These are phyloP conservation scores for Pachycephus smyrnensis DNA, from an alignment of 2,888 invertebrate genomes.

Conservation along the genomic window DNA sequence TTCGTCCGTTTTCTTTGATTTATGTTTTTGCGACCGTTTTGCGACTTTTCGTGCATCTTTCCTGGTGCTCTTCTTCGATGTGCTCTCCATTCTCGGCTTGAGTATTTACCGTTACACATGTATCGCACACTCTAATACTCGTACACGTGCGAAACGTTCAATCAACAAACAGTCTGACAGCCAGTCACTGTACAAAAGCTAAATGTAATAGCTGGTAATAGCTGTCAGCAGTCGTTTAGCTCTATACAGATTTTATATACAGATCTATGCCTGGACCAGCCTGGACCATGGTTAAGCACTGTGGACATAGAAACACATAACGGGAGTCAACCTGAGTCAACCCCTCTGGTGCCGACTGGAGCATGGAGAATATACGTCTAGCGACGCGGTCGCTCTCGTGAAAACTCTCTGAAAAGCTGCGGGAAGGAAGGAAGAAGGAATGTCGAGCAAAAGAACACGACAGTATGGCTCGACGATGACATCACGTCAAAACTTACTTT, in stretches of 20 bases:
- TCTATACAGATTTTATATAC: neutral
- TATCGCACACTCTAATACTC: neutral
- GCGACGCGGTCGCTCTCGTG: no score
- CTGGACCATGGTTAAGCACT: no score
- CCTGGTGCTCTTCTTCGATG: neutral
- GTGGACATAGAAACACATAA: no score
- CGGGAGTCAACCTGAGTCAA: no score
- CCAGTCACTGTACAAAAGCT: neutral
- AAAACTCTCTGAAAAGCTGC: no score
- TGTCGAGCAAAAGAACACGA: neutral
- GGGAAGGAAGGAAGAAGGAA: neutral
- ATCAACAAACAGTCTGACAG: neutral
- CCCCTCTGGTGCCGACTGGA: no score
- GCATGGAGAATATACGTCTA: no score
- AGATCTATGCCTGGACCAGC: neutral
- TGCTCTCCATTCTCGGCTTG: neutral
- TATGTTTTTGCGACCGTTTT: neutral
- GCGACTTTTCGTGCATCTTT: neutral
- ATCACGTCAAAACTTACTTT: neutral
- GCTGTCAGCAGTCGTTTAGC: neutral
- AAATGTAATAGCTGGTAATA: neutral
- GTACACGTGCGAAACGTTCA: neutral
- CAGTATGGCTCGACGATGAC: neutral
- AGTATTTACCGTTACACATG: neutral
- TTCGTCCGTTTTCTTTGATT: neutral